Base-by-base conservation (phyloP, 2,113 vertebrate species). In the Datnioides undecimradiatus region DNA sequence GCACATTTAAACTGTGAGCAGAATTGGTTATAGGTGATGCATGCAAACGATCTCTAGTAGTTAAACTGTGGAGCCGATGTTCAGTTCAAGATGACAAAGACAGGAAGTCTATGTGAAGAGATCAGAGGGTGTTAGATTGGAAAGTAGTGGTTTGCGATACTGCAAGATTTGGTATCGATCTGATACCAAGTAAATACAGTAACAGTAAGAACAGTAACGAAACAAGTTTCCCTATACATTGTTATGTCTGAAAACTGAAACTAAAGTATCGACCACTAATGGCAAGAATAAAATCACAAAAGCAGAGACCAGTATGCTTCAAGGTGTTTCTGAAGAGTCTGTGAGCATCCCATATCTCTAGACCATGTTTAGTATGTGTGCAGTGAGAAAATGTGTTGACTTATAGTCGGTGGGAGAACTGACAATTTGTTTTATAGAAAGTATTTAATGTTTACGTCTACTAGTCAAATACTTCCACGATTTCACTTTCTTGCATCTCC, bases 41-140 rank as follows among this genome's bases (percentile, higher is more conserved):
- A 51, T 51, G n/a, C 31, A 68, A 55, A 80, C 31, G 27, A 21
- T 52, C 40, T 45, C n/a, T n/a, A n/a, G 51, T 31, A n/a, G 41
- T 27, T 25, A 49, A 81, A 71, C 34, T 59, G 51, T 70, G 17
- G 3, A 71, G 38, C 23, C 34, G 79, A 63, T 81, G 69, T 69
- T 58, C 23, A n/a, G 54, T 60, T 78, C 23, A 17, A 7, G 12
- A 11, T 65, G 23, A 27, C 73, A 63, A 51, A 14, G 43, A 51
- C 12, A 10, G 41, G 16, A 77, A 64, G 48, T 62, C 12, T 11
- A 7, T 5, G 0, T 9, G 38, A 65, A 60, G 51, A 60, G 55
- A 54, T 76, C 36, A 71, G 16, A 25, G 23, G 12, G 43, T 19
- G 51, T 57, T 46, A 46, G 43, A 69, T 7, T 52, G n/a, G n/a